These are phyloP conservation scores for Triplophysa tibetana DNA, from an alignment of 2,113 vertebrate genomes.

Conservation along the genomic window DNA sequence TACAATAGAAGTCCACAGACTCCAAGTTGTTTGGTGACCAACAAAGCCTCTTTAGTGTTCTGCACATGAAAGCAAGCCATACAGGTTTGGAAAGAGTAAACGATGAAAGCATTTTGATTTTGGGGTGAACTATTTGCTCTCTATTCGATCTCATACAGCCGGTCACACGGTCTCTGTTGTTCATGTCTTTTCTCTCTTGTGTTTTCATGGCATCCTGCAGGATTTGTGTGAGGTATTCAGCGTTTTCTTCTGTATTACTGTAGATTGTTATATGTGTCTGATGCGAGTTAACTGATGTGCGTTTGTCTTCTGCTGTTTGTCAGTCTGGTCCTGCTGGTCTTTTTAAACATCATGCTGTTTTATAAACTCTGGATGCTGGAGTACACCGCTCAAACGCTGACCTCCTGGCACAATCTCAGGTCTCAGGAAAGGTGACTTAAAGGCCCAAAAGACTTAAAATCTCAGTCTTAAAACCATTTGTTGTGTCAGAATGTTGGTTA, in stretches of 20 bases:
- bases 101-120: neutral
- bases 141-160: neutral
- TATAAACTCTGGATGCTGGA: slow-evolving; percentile 99
- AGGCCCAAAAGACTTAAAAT: neutral
- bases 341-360: slow-evolving; percentile 98
- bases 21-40: too few relatives aligned
- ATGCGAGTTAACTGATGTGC: neutral
- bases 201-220: slow-evolving; percentile 75
- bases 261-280: neutral
- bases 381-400: slow-evolving; percentile 91
- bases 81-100: too few relatives aligned
- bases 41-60: too few relatives aligned
- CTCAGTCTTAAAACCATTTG: neutral
- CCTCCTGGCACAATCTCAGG: slow-evolving; percentile 90
- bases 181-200: slow-evolving; percentile 42
- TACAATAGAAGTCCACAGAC: too few relatives aligned
- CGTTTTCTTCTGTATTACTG: slow-evolving; percentile 31
- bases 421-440: slow-evolving; percentile 95
- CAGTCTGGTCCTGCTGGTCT: slow-evolving; percentile 93
- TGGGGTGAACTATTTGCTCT: neutral
- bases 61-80: too few relatives aligned
- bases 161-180: neutral
- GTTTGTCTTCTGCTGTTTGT: slow-evolving; percentile 17
- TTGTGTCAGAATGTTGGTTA: neutral
- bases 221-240: slow-evolving; percentile 85